Percentiles rank a stretch among this genome's conserved stretches.
phyloP scores from a whole-genome alignment of 2,888 invertebrate species.

The Melanotus villosus region DNA sequence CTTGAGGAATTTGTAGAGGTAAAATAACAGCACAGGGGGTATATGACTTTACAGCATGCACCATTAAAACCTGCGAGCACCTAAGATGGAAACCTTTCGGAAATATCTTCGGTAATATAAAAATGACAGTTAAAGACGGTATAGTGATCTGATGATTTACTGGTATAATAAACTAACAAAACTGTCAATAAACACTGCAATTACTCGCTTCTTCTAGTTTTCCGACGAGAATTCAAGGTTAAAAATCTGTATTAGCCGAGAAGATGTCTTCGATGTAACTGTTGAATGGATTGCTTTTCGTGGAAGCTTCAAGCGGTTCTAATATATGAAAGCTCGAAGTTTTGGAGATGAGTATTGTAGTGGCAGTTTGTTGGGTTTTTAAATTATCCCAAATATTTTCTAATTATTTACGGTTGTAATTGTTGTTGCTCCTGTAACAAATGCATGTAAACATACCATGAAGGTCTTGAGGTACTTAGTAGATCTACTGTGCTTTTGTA shows the following conservation, averaged over 20 bases:
- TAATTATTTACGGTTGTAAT: conserved; percentile 8
- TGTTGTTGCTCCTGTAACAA: background rate
- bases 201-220: background rate
- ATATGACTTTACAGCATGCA: background rate
- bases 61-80: background rate
- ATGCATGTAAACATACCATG: background rate
- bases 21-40: background rate
- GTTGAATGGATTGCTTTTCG: conserved; percentile 14
- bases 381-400: conserved; percentile 1
- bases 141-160: conserved; percentile 14
- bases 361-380: background rate
- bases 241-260: background rate
- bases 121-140: conserved; percentile 20
- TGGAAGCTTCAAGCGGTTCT: conserved; percentile 3
- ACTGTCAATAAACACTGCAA: conserved; percentile 3
- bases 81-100: background rate
- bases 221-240: conserved; percentile 2
- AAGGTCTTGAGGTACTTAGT: background rate
- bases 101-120: conserved; percentile 20
- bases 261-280: background rate
- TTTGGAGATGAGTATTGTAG: background rate
- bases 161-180: conserved; percentile 21
- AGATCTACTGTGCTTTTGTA: no score
- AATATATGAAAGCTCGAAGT: background rate
- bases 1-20: background rate